Evolutionary conservation across 2,888 invertebrate genomes (phyloP).

Genomic region (Agrenia bidenticulata): DNA sequence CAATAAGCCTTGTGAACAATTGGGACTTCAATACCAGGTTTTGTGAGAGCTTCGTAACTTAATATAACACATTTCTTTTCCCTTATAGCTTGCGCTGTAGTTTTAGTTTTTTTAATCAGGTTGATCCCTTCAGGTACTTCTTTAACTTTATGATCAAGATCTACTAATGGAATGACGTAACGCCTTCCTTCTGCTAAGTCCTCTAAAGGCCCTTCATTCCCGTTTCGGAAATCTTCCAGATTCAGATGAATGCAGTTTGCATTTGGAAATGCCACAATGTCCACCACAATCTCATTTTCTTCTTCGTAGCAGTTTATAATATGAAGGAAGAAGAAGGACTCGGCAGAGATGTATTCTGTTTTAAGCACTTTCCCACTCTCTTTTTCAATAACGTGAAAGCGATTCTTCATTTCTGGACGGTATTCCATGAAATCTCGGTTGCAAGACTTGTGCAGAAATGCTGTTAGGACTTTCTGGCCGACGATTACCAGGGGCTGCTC

Average conservation of each 20-base stretch:
- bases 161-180: constrained; percentile 38
- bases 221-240: constrained; percentile 46
- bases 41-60: constrained; percentile 51
- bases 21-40: constrained; percentile 58
- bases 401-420: constrained; percentile 56
- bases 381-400: constrained; percentile 57
- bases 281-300: constrained; percentile 53
- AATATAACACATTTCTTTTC: constrained; percentile 54
- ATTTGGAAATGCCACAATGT: constrained; percentile 41
- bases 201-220: constrained; percentile 50
- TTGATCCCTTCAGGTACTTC: constrained; percentile 26
- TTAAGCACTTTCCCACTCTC: constrained; percentile 56
- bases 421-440: constrained; percentile 54
- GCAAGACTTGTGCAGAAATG: constrained; percentile 39
- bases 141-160: constrained; percentile 25
- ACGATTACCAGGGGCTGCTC: constrained; percentile 38
- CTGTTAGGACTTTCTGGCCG: constrained; percentile 38
- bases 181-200: constrained; percentile 37
- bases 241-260: constrained; percentile 42
- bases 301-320: constrained; percentile 61
- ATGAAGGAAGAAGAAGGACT: constrained; percentile 61
- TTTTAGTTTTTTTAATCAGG: constrained; percentile 37
- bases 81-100: constrained; percentile 56
- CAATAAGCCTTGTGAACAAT: constrained; percentile 57
- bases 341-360: constrained; percentile 56